These are phyloP conservation scores for Glareola pratincola DNA, from an alignment of 2,113 vertebrate species.

Conservation along the genomic window DNA sequence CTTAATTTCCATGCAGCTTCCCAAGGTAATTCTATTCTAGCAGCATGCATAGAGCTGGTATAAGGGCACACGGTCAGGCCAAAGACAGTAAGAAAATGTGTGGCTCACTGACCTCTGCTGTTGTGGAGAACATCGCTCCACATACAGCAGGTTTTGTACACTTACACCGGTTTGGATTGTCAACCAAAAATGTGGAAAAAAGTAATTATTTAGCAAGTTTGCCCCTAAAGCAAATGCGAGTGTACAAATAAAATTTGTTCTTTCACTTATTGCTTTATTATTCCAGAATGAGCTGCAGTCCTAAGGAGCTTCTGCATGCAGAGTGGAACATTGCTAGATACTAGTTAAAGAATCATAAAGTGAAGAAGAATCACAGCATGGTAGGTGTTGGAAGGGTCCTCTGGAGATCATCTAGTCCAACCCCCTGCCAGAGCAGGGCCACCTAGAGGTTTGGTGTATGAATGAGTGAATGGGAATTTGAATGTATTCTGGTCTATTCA, in stretches of 20 bases:
- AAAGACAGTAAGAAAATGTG: background rate
- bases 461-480: too few relatives aligned
- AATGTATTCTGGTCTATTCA: background rate
- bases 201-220: background rate
- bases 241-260: background rate
- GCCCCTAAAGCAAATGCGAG: background rate
- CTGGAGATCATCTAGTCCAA: background rate
- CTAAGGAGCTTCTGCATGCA: background rate
- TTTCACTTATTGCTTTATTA: background rate
- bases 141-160: background rate
- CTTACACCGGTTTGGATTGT: background rate
- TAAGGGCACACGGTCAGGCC: background rate
- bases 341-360: background rate
- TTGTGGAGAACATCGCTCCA: background rate
- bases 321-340: background rate
- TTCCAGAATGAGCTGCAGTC: background rate
- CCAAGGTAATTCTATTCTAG: background rate
- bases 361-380: background rate
- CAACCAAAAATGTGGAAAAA: background rate
- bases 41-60: background rate
- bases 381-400: background rate
- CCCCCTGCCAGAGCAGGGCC: background rate
- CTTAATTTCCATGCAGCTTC: background rate
- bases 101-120: background rate
- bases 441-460: background rate